These are phyloP conservation scores for Hemithea aestivaria DNA, from an alignment of 2,888 invertebrate genomes.

Conservation along the genomic window DNA sequence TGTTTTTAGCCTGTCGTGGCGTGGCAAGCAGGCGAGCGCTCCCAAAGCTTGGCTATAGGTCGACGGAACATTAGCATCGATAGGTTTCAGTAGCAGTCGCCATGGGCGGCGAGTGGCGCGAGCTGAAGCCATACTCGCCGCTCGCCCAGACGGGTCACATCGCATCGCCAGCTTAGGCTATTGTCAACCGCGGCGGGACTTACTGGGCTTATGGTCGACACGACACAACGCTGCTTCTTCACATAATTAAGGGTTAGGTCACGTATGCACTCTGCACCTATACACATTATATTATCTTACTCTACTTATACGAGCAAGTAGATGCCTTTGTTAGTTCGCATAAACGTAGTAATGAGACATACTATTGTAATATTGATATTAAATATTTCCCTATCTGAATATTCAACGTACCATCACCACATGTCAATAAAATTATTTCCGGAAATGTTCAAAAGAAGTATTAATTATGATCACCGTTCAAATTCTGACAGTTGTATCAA, in stretches of 20 bases:
- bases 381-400: too few species aligned
- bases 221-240: constrained; percentile 39
- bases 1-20: constrained; percentile 60
- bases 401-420: not conserved
- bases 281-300: constrained; percentile 1
- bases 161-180: constrained; percentile 49
- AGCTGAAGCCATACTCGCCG: constrained; percentile 66
- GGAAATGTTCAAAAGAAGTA: constrained; percentile 49
- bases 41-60: constrained; percentile 26
- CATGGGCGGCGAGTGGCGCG: constrained; percentile 15
- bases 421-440: constrained; percentile 39
- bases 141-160: constrained; percentile 50
- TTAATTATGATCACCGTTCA: constrained; percentile 56
- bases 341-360: too few species aligned
- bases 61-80: constrained; percentile 37
- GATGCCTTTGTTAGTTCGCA: too few species aligned
- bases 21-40: constrained; percentile 28
- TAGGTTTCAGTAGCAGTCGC: constrained; percentile 31
- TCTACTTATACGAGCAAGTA: too few species aligned
- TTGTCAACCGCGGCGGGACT: constrained; percentile 53
- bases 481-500: constrained; percentile 48
- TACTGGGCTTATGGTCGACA: constrained; percentile 40
- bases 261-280: constrained; percentile 1
- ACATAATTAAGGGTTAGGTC: constrained; percentile 48
- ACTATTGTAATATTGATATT: too few species aligned